A percentile compares a stretch with the other conserved stretches of the same genome.
phyloP scores from a whole-genome alignment of 2,113 vertebrate species.

The Willisornis vidua region DNA sequence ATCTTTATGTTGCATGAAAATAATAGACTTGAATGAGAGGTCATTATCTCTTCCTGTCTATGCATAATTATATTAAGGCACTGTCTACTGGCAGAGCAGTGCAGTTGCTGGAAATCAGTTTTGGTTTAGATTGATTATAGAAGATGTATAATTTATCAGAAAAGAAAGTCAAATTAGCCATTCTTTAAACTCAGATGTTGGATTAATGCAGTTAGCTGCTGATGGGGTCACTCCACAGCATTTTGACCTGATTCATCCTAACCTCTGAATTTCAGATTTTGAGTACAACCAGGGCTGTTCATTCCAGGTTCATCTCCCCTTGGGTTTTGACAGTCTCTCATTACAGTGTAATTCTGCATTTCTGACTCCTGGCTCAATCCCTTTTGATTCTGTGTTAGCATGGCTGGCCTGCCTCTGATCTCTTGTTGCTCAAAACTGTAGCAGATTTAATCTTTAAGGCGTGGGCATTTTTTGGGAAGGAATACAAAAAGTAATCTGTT shows the following conservation, averaged over 20 bases:
- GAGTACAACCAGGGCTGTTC: neutral
- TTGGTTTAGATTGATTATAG: conserved; percentile 14
- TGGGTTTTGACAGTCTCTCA: neutral
- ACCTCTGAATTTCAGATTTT: neutral
- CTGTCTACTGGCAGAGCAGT: neutral
- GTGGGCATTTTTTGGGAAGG: neutral
- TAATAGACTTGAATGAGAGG: conserved; percentile 43
- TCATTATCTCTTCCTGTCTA: conserved; percentile 56
- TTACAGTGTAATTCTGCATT: neutral
- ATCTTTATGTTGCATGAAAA: conserved; percentile 27
- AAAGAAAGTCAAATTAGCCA: neutral
- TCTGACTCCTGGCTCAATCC: neutral
- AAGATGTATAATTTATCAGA: conserved; percentile 11
- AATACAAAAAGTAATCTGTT: neutral
- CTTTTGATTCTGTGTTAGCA: neutral
- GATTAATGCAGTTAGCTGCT: neutral
- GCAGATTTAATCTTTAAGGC: neutral
- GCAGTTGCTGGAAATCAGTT: conserved; percentile 35
- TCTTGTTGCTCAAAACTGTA: neutral
- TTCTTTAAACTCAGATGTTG: neutral
- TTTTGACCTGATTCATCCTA: neutral
- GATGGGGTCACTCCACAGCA: neutral
- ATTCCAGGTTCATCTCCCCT: neutral
- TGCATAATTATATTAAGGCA: conserved; percentile 30
- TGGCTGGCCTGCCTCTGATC: neutral